A percentile compares a stretch with the other conserved stretches of the same genome.
These are phyloP conservation scores for Phalangium opilio DNA, from an alignment of 2,888 invertebrate species.

Conservation along the genomic window DNA sequence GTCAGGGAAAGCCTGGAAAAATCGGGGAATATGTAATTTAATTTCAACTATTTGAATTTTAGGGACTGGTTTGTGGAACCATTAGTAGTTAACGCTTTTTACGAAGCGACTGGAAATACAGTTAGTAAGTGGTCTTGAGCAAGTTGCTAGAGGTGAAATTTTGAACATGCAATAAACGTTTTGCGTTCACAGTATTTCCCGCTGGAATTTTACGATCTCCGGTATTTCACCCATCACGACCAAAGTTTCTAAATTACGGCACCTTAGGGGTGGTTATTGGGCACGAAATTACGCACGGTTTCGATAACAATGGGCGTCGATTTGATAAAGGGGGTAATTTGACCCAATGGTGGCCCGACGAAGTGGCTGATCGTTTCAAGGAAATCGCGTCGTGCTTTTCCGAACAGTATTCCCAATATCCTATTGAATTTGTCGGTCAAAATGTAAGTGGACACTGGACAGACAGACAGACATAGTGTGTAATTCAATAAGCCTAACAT, in stretches of 20 bases:
- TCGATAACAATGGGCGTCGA: constrained; percentile 22
- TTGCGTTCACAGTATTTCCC: constrained; percentile 27
- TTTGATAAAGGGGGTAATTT: constrained; percentile 28
- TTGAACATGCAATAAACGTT: background rate
- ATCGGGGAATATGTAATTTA: too few relatives aligned
- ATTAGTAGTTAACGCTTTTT: constrained; percentile 21
- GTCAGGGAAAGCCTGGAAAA: too few relatives aligned
- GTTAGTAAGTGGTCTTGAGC: constrained; percentile 36
- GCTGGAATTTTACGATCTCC: constrained; percentile 30
- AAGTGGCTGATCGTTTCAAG: constrained; percentile 25
- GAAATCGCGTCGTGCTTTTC: constrained; percentile 27
- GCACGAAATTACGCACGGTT: constrained; percentile 28
- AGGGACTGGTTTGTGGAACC: constrained; percentile 20
- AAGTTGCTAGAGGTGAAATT: background rate
- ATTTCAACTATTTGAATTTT: constrained; percentile 5
- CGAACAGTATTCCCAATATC: constrained; percentile 27
- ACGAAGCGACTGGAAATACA: constrained; percentile 18
- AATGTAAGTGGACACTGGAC: constrained; percentile 22
- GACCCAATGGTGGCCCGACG: constrained; percentile 29
- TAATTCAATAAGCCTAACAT: too few relatives aligned
- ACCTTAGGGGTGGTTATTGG: constrained; percentile 29
- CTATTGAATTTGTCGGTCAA: constrained; percentile 24
- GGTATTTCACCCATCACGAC: constrained; percentile 27
- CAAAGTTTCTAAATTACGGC: constrained; percentile 30
- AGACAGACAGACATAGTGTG: too few relatives aligned